Base-by-base conservation (phyloP, 2,888 invertebrate genomes). In the Andrena trimmerana region DNA sequence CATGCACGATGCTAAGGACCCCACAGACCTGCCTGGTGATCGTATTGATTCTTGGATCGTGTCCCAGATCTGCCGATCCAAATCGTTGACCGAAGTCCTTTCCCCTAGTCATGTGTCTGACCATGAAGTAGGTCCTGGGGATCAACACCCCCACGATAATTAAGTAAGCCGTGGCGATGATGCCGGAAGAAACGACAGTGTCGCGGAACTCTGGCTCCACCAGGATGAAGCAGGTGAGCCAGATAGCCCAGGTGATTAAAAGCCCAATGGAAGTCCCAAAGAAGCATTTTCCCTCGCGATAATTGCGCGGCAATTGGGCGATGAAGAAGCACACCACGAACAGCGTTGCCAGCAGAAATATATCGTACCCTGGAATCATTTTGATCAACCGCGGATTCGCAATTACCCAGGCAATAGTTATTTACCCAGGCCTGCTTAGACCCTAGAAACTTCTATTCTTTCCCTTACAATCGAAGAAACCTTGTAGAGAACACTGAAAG, bases 121-220 rank as follows among this genome's bases (percentile, higher is more conserved):
- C 95, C 95, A 97, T 97, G 77, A 96, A 94, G 89, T 97, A 97
- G 0, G 96, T 96, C 69, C 96, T 94, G 0, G 97, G 97, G 90
- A 97, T 96, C 85, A 97, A 95, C n/a, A 97, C 95, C 0, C 95
- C 95, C 7, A 96, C 94, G 33, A 97, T 93, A 57, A 97, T 95
- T 1, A 95, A 94, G 89, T 96, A 96, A 0, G 96, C 96, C 0
- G 96, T 96, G 1, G 95, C 95, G 60, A 96, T 95, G 1, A 96
- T 93, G 0, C 96, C 97, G 69, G 95, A 94, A 42, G 96, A 96
- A 5, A 96, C 93, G 36, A 96, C 95, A 0, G 95, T 95, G 91
- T 97, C 96, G 36, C 92, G 93, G 84, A 85, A 92, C 50, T 96
- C 93, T 16, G 96, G 93, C 50, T 95, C 94, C 63, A 96, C 95